A percentile compares a stretch with the other conserved stretches of the same genome.
phyloP scores from a whole-genome alignment of 2,113 vertebrate genomes.

The Siniperca chuatsi region DNA sequence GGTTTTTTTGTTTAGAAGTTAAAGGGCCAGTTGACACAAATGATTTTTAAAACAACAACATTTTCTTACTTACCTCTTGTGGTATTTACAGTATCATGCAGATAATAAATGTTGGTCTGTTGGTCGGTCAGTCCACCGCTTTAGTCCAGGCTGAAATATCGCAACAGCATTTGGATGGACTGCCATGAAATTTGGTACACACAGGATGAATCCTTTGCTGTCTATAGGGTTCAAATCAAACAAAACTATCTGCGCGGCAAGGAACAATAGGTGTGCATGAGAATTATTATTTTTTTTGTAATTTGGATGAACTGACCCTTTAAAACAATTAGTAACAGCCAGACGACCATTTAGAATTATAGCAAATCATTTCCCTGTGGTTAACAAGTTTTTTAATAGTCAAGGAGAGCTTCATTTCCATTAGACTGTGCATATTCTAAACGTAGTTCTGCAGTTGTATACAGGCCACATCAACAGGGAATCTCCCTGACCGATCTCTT shows the following conservation, averaged over 20 bases:
- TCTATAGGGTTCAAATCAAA: not conserved
- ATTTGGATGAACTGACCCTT: not conserved
- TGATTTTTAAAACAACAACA: not conserved
- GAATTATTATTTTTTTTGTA: not conserved
- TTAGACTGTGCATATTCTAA: not conserved
- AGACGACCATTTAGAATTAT: not conserved
- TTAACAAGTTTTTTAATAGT: not conserved
- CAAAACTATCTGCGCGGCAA: not conserved
- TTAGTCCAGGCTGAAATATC: not conserved
- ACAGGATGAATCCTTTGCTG: not conserved
- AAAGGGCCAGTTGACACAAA: not conserved
- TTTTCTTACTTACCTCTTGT: not conserved
- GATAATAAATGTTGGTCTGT: not conserved
- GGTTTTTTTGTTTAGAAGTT: too few species aligned
- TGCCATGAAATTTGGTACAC: too few species aligned
- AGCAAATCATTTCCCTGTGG: not conserved
- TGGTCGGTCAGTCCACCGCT: not conserved
- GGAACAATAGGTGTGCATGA: too few species aligned
- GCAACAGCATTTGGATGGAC: not conserved
- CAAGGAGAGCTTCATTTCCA: not conserved
- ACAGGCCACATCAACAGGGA: not conserved
- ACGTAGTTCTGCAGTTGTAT: not conserved
- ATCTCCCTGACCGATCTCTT: not conserved
- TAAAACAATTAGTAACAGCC: not conserved
- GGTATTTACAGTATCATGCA: not conserved